Evolutionary conservation across 2,888 invertebrate genomes (phyloP).

Genomic region (Rotaria macrura): DNA sequence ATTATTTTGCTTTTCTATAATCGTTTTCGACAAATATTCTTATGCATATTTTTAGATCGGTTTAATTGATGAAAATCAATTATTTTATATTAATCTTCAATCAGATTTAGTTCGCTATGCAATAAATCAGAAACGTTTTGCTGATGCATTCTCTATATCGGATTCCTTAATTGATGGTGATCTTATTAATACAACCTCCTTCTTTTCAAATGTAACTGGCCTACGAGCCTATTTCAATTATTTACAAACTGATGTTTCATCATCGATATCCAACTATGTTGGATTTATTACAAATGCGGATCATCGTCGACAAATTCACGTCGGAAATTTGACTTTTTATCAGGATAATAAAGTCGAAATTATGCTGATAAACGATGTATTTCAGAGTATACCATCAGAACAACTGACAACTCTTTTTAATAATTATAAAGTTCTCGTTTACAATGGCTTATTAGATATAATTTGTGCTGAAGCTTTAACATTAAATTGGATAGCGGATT

Average conservation of each 20-base stretch:
- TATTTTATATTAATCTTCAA: background rate
- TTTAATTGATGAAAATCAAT: background rate
- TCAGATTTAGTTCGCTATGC: slow-evolving; percentile 3
- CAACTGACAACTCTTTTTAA: background rate
- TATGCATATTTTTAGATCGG: background rate
- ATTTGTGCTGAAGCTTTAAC: slow-evolving; percentile 79
- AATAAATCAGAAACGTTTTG: background rate
- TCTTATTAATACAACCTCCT: slow-evolving; percentile 40
- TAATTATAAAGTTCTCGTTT: slow-evolving; percentile 59
- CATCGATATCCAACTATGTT: background rate
- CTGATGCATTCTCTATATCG: background rate
- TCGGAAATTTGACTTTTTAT: slow-evolving; percentile 65
- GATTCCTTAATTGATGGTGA: slow-evolving; percentile 42
- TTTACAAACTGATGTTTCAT: slow-evolving; percentile 36
- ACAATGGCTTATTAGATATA: slow-evolving; percentile 80
- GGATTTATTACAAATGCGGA: background rate
- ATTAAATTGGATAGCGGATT: slow-evolving; percentile 63
- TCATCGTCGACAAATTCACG: slow-evolving; percentile 58
- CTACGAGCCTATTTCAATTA: slow-evolving; percentile 44
- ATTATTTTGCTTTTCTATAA: no score
- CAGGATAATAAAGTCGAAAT: slow-evolving; percentile 57
- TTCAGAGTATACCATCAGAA: slow-evolving; percentile 55
- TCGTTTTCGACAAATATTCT: no score
- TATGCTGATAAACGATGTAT: slow-evolving; percentile 60
- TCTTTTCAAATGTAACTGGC: slow-evolving; percentile 43